These are phyloP conservation scores for Zaprionus nigranus DNA, from an alignment of 1,140 invertebrate genomes.

Conservation along the genomic window DNA sequence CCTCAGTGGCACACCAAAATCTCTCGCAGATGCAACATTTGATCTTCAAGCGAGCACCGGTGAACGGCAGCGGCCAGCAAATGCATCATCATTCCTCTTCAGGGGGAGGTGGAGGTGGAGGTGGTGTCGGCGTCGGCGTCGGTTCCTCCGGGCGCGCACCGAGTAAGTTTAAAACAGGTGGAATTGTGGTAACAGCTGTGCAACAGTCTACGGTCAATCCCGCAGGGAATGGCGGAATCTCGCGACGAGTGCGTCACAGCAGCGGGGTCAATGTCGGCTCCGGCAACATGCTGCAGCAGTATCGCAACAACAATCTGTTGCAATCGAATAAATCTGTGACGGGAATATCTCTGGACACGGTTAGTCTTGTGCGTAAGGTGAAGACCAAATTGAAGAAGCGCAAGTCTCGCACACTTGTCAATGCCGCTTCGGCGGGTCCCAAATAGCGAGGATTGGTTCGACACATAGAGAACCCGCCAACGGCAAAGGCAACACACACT, in stretches of 20 bases:
- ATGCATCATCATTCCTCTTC: conserved; percentile 23
- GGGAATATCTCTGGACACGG: conserved; percentile 58
- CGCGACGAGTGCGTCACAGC: conserved; percentile 53
- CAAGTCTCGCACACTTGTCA: conserved; percentile 61
- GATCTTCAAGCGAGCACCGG: conserved; percentile 44
- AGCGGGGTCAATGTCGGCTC: not conserved
- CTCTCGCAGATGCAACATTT: conserved; percentile 49
- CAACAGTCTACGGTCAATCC: conserved; percentile 50
- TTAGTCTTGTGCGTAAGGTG: conserved; percentile 73
- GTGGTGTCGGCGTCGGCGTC: conserved; percentile 23
- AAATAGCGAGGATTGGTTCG: conserved; percentile 29
- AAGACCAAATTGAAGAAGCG: conserved; percentile 81
- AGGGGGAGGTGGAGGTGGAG: not conserved
- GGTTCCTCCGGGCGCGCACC: conserved; percentile 25
- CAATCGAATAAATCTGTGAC: conserved; percentile 44
- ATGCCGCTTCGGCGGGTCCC: conserved; percentile 19
- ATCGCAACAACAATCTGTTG: conserved; percentile 7
- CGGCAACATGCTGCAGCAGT: conserved; percentile 1
- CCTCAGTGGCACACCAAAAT: conserved; percentile 31
- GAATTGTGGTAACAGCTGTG: conserved; percentile 86
- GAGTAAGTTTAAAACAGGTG: conserved; percentile 86
- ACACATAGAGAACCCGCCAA: no score
- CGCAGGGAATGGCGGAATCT: conserved; percentile 34
- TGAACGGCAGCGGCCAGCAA: conserved; percentile 6
- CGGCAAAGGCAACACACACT: no score